Percentiles rank a stretch among this genome's conserved stretches.
Evolutionary conservation across 1,140 invertebrate genomes (phyloP).

Genomic region (Drosophila melanogaster): DNA sequence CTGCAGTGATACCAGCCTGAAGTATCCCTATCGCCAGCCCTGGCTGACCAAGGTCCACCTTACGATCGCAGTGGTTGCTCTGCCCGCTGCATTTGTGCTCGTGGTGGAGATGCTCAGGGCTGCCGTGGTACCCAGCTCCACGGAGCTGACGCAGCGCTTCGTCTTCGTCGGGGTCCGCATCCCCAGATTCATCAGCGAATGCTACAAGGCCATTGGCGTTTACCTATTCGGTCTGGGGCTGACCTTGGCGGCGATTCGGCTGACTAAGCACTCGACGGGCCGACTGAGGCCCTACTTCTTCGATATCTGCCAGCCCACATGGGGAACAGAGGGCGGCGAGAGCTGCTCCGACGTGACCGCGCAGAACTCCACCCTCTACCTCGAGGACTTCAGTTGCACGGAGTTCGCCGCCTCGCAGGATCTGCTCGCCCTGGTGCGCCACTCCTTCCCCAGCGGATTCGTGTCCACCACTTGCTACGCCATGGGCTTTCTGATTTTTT

Average conservation of each 20-base stretch:
- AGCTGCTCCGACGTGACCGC: conserved; percentile 14
- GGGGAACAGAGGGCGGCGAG: conserved; percentile 31
- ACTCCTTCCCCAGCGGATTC: conserved; percentile 76
- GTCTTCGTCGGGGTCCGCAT: conserved; percentile 72
- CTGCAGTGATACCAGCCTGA: conserved; percentile 62
- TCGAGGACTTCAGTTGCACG: conserved; percentile 58
- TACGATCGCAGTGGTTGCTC: conserved; percentile 62
- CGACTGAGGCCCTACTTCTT: conserved; percentile 72
- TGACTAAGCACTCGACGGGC: conserved; percentile 62
- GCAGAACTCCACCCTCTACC: conserved; percentile 32
- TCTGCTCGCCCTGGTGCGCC: conserved; percentile 57
- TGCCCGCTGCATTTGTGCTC: conserved; percentile 66
- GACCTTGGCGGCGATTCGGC: conserved; percentile 39
- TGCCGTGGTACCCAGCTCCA: conserved; percentile 50
- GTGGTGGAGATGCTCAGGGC: conserved; percentile 74
- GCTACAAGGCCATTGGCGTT: conserved; percentile 73
- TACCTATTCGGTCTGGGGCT: conserved; percentile 72
- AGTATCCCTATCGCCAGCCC: conserved; percentile 70
- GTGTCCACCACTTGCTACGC: conserved; percentile 62
- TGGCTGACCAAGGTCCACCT: conserved; percentile 70
- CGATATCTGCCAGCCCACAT: conserved; percentile 73
- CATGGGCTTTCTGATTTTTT: conserved; percentile 71
- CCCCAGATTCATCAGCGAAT: conserved; percentile 77
- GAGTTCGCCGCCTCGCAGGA: conserved; percentile 68
- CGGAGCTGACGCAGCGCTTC: conserved; percentile 66